Base-by-base conservation (phyloP, 2,888 invertebrate genomes). In the Drosophila neotestacea region DNA sequence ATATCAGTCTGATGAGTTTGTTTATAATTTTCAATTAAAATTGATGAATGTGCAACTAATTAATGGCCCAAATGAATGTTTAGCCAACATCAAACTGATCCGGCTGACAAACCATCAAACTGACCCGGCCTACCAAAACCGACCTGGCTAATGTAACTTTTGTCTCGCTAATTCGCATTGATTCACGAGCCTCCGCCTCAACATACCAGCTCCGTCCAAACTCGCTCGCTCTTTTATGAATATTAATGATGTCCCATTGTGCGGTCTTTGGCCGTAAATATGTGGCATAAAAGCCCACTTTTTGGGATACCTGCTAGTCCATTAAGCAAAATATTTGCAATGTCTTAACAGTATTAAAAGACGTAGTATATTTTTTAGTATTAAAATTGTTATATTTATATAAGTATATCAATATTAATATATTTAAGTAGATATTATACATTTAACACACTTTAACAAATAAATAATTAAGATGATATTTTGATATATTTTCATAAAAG, bases 21-120 rank as follows among this genome's bases (percentile, higher is more conserved):
- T 72, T 54, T 68, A 87, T 90, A 90, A 90, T 71, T 83, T 90
- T 44, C 55, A 55, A 91, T 91, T 91, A 91, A 91, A 91, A 91
- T 91, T 91, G 91, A 91, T 91, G 91, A 91, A 91, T 91, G 82
- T 79, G 88, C 85, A 78, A 88, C 90, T 91, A 91, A 91, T 91
- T 91, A 90, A 89, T 83, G 82, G 27, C 58, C 10, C n/a, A 2
- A 52, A 52, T 65, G 54, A 60, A 67, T 59, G 76, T 59, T 77
- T 73, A 73, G 67, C 32, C 6, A 16, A 50, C 46, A 51, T 41
- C 32, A 28, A 56, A 47, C 39, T 47, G 47, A 54, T 32, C 10
- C 16, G 7, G 39, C 39, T 48, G 42, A 44, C 54, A 50, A 44
- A 51, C 47, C 65, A 52, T 46, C 52, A 32, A 39, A 3, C 28